These are phyloP conservation scores for Orchestes rusci DNA, from an alignment of 2,888 invertebrate species.

Conservation along the genomic window DNA sequence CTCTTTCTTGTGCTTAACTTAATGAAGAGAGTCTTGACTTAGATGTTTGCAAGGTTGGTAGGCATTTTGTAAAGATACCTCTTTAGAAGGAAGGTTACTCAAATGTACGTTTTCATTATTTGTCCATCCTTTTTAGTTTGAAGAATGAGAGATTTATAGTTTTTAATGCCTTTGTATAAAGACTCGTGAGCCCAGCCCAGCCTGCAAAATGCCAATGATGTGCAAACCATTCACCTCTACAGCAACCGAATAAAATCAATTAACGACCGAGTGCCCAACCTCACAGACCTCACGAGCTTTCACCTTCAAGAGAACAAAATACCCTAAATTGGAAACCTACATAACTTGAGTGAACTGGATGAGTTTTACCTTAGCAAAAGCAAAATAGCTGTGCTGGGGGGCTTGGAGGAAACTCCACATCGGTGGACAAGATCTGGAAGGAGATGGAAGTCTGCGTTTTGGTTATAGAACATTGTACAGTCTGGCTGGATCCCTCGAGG, in stretches of 20 bases:
- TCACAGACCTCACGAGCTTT: conserved; percentile 56
- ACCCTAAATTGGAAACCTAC: conserved; percentile 63
- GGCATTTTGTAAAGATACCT: too few species aligned
- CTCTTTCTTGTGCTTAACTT: too few species aligned
- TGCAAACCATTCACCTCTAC: conserved; percentile 57
- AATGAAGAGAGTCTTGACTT: too few species aligned
- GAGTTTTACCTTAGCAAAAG: conserved; percentile 72
- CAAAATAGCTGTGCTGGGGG: conserved; percentile 60
- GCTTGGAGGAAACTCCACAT: conserved; percentile 62
- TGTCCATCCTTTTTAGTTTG: too few species aligned
- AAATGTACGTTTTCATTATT: too few species aligned
- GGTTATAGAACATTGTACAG: conserved; percentile 55
- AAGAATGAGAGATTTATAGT: too few species aligned
- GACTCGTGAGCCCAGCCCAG: conserved; percentile 23
- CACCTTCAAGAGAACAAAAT: conserved; percentile 80
- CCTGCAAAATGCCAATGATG: conserved; percentile 35
- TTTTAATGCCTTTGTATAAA: too few species aligned
- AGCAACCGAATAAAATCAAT: too few species aligned
- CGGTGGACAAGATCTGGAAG: conserved; percentile 55
- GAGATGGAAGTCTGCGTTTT: conserved; percentile 56
- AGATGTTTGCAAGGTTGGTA: too few species aligned
- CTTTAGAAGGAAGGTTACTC: too few species aligned
- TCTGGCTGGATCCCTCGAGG: conserved; percentile 50
- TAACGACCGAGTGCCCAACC: conserved; percentile 49
- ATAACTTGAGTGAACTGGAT: conserved; percentile 57